These are phyloP conservation scores for Tenthredo mesomela DNA, from an alignment of 2,888 invertebrate genomes.

Conservation along the genomic window DNA sequence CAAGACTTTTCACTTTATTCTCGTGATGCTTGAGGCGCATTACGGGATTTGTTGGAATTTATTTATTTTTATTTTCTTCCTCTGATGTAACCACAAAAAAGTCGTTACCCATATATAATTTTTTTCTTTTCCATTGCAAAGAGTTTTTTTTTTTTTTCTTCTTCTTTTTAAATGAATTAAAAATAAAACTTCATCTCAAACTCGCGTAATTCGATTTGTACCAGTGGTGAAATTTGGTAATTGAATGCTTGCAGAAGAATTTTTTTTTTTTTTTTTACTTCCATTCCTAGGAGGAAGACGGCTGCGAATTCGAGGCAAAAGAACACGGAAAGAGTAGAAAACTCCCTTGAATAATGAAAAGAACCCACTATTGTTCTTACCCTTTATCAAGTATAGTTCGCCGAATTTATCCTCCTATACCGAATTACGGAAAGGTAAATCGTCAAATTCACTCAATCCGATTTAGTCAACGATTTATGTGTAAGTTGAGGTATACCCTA, in stretches of 20 bases:
- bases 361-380: not conserved
- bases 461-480: not conserved
- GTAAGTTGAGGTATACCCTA: not conserved
- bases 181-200: not conserved
- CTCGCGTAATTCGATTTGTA: not conserved
- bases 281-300: not conserved
- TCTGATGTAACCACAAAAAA: not conserved
- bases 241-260: slow-evolving; percentile 17
- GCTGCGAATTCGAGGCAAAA: no score
- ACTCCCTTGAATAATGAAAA: not conserved
- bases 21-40: not conserved
- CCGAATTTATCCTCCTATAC: not conserved
- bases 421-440: not conserved
- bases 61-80: not conserved
- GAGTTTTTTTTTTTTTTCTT: not conserved
- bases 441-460: not conserved
- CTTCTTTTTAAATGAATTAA: not conserved
- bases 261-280: not conserved
- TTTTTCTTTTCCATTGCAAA: not conserved
- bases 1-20: not conserved
- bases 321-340: not conserved
- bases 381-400: not conserved
- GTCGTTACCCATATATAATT: not conserved
- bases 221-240: not conserved
- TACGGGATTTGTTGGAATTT: not conserved